These are phyloP conservation scores for Ancistrus triradiatus DNA, from an alignment of 2,113 vertebrate species.

Conservation along the genomic window DNA sequence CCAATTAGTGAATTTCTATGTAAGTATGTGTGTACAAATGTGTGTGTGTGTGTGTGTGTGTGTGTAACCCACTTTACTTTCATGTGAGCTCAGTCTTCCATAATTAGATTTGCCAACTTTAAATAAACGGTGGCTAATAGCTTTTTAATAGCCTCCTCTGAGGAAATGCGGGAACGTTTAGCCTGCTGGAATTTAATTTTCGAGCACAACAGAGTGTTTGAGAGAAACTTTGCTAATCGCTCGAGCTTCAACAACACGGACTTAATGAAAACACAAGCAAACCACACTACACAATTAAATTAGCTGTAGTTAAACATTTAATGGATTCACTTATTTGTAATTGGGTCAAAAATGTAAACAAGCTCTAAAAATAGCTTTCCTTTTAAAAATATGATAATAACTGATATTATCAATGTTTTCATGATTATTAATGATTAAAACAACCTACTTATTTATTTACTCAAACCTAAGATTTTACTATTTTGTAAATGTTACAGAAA, in stretches of 20 bases:
- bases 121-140: slow-evolving; percentile 52
- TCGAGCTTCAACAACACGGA: slow-evolving; percentile 2
- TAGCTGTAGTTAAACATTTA: no score
- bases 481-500: no score
- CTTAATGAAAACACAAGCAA: slow-evolving; percentile 8
- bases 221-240: slow-evolving; percentile 15
- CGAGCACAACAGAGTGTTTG: not conserved
- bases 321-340: no score
- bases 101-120: slow-evolving; percentile 47
- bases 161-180: slow-evolving; percentile 23
- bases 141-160: slow-evolving; percentile 42
- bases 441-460: no score
- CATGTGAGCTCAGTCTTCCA: slow-evolving; percentile 45
- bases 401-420: no score
- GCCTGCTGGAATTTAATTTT: slow-evolving; percentile 27
- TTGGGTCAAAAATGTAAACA: no score
- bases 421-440: no score
- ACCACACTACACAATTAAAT: not conserved
- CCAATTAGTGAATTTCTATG: no score
- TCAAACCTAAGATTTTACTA: no score
- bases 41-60: slow-evolving; percentile 1
- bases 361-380: no score
- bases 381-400: no score
- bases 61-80: slow-evolving; percentile 16
- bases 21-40: not conserved